These are phyloP conservation scores for Lymantria dispar DNA, from an alignment of 2,888 invertebrate genomes.

Conservation along the genomic window DNA sequence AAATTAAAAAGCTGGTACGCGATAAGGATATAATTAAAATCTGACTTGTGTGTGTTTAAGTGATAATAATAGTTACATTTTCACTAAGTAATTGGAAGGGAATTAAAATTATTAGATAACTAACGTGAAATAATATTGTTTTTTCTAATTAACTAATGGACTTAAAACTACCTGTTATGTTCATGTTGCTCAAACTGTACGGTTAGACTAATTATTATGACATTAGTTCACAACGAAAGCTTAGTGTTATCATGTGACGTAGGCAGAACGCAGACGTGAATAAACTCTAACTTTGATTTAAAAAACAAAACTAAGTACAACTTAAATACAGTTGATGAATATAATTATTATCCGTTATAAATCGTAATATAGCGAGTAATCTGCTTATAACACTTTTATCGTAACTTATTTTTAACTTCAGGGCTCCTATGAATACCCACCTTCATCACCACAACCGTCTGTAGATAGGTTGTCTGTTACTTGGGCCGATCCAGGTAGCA, in stretches of 20 bases:
- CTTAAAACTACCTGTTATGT: background rate
- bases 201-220: too few relatives aligned
- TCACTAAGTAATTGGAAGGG: constrained; percentile 47
- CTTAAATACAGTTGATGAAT: too few relatives aligned
- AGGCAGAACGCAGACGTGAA: too few relatives aligned
- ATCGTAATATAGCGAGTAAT: too few relatives aligned
- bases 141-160: constrained; percentile 22
- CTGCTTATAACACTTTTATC: too few relatives aligned
- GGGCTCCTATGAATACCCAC: constrained; percentile 76
- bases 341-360: too few relatives aligned
- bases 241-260: too few relatives aligned
- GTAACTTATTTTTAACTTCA: constrained; percentile 21
- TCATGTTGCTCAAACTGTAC: too few relatives aligned
- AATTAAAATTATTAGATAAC: constrained; percentile 30
- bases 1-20: constrained; percentile 3
- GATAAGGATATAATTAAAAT: constrained; percentile 46
- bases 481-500: constrained; percentile 84
- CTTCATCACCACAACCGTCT: constrained; percentile 86
- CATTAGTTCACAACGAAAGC: too few relatives aligned
- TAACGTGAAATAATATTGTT: constrained; percentile 4
- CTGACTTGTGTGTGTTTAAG: constrained; percentile 39
- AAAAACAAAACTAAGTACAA: too few relatives aligned
- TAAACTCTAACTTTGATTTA: too few relatives aligned
- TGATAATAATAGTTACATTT: constrained; percentile 47
- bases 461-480: constrained; percentile 88